Percentiles rank a stretch among this genome's conserved stretches.
These are phyloP conservation scores for Hydractinia symbiolongicarpus DNA, from an alignment of 30 jellyfish, hydroid and myxozoan species.

Conservation along the genomic window DNA sequence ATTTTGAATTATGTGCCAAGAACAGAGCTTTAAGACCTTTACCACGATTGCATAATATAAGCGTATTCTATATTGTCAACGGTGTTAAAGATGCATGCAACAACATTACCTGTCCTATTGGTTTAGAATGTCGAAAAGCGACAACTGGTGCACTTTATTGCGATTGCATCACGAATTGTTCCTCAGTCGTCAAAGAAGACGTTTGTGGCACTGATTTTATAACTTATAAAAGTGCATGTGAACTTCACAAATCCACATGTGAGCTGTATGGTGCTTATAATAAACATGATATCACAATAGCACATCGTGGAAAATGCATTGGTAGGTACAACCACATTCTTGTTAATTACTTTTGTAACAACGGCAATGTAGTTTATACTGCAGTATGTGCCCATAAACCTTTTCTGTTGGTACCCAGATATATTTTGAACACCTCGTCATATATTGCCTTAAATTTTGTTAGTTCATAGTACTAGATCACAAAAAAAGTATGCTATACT, in stretches of 20 bases:
- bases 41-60: background rate
- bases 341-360: background rate
- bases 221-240: slow-evolving; percentile 17
- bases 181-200: background rate
- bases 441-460: too few relatives aligned
- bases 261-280: background rate
- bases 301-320: slow-evolving; percentile 17
- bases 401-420: too few relatives aligned
- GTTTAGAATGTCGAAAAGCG: background rate
- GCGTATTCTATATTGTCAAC: slow-evolving; percentile 8
- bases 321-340: slow-evolving; percentile 6
- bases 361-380: too few relatives aligned
- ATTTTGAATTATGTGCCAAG: slow-evolving; percentile 9
- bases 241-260: background rate
- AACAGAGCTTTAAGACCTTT: background rate
- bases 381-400: too few relatives aligned
- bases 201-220: slow-evolving; percentile 26
- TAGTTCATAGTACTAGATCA: too few relatives aligned
- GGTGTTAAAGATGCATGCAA: slow-evolving; percentile 7
- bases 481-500: too few relatives aligned
- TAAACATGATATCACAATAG: background rate
- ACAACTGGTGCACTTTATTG: slow-evolving; percentile 12
- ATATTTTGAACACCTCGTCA: too few relatives aligned
- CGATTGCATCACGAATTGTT: slow-evolving; percentile 21
- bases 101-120: background rate